Conservation (phyloP, 2,797 vertebrate species). For the Gymnothorax javanicus region DNA sequence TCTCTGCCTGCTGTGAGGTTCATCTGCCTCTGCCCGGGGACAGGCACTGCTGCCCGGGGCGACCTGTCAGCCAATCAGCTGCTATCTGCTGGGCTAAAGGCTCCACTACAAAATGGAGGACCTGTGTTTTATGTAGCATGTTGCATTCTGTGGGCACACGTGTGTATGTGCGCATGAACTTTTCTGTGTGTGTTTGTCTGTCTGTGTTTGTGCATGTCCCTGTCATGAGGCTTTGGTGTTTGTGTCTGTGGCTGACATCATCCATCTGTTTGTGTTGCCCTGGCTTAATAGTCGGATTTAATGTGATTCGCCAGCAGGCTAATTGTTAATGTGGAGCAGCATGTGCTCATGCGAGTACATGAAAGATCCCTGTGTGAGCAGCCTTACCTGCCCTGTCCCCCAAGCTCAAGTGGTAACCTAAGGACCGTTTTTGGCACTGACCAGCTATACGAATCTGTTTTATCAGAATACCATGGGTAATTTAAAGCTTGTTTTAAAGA, state of each 20-base stretch:
- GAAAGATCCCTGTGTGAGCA: background rate
- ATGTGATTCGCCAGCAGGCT: conserved; percentile 5
- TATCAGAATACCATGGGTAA: background rate
- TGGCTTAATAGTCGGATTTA: conserved; percentile 23
- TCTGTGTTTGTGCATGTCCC: conserved; percentile 15
- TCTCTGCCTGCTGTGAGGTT: conserved; percentile 36
- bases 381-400: background rate
- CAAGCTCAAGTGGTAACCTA: background rate
- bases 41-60: conserved; percentile 30
- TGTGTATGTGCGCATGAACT: conserved; percentile 42
- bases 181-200: conserved; percentile 32
- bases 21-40: conserved; percentile 35
- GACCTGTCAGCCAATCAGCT: conserved; percentile 37
- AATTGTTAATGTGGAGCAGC: background rate
- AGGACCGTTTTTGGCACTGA: background rate
- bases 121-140: background rate
- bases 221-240: conserved; percentile 27
- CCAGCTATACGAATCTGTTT: background rate
- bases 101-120: conserved; percentile 33
- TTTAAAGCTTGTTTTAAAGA: conserved; percentile 1
- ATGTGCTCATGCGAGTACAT: background rate
- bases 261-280: conserved; percentile 32
- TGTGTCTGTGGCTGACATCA: conserved; percentile 37
- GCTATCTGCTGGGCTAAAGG: conserved; percentile 15
- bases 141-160: conserved; percentile 30